Percentiles rank a stretch among this genome's conserved stretches.
Evolutionary conservation across 2,888 invertebrate species (phyloP).

Genomic region (Pedicia rivosa): DNA sequence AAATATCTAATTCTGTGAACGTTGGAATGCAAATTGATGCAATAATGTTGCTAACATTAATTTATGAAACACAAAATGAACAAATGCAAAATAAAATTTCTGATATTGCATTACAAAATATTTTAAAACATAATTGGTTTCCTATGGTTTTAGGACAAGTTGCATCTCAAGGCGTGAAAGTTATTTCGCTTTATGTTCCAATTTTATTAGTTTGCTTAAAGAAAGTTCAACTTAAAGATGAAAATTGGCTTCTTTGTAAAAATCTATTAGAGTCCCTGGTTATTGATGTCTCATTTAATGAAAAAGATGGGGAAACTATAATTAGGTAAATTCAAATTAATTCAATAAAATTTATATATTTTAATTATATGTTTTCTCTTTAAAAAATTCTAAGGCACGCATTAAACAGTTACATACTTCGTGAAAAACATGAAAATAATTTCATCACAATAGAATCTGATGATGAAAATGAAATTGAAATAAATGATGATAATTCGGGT

Average conservation of each 20-base stretch:
- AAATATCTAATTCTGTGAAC: constrained; percentile 35
- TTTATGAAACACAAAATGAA: constrained; percentile 47
- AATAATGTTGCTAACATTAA: constrained; percentile 45
- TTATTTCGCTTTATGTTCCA: constrained; percentile 38
- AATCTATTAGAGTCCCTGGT: constrained; percentile 41
- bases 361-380: too few species aligned
- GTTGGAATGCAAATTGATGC: constrained; percentile 43
- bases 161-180: constrained; percentile 36
- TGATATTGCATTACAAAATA: constrained; percentile 34
- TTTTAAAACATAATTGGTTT: constrained; percentile 34
- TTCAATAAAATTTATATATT: too few species aligned
- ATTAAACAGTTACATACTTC: constrained; percentile 26
- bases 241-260: constrained; percentile 33
- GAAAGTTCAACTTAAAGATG: constrained; percentile 34
- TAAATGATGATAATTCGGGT: constrained; percentile 18
- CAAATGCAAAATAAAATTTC: constrained; percentile 35
- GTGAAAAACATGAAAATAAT: constrained; percentile 9
- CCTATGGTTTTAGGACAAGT: constrained; percentile 35
- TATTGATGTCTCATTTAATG: constrained; percentile 40
- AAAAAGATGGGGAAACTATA: constrained; percentile 35
- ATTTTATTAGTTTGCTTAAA: constrained; percentile 38
- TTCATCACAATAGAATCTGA: constrained; percentile 19
- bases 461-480: constrained; percentile 23
- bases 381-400: too few species aligned
- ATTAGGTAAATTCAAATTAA: too few species aligned